These are phyloP conservation scores for Oscheius sp. DNA, from an alignment of 2,888 invertebrate genomes.

Conservation along the genomic window DNA sequence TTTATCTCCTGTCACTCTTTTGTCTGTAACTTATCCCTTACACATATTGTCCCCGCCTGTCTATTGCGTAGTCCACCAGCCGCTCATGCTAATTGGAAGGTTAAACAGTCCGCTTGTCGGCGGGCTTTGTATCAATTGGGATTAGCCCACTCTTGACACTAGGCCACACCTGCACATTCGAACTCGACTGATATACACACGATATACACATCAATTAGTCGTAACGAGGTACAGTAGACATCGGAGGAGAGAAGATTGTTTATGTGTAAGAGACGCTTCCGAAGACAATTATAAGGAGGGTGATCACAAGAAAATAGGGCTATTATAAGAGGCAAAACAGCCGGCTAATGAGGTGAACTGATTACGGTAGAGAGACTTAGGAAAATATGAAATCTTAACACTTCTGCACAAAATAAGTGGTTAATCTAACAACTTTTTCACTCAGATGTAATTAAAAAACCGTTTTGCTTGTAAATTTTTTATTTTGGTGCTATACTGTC, in stretches of 20 bases:
- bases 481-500: background rate
- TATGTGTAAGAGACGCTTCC: background rate
- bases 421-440: no score
- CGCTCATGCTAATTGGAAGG: conserved; percentile 26
- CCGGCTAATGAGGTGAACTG: conserved; percentile 23
- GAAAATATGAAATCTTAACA: no score
- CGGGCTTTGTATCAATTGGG: conserved; percentile 7
- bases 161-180: conserved; percentile 1
- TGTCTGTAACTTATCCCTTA: no score
- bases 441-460: no score
- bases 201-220: conserved; percentile 13
- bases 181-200: background rate
- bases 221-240: conserved; percentile 8
- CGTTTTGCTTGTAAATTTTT: background rate
- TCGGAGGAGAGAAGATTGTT: background rate
- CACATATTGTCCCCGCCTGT: no score
- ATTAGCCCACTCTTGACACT: conserved; percentile 24
- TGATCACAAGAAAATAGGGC: conserved; percentile 11
- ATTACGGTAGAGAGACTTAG: background rate
- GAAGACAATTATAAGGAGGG: conserved; percentile 2
- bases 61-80: no score
- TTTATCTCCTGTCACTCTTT: no score
- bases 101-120: conserved; percentile 22
- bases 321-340: conserved; percentile 19
- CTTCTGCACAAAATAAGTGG: no score